Evolutionary conservation across 2,888 invertebrate species (phyloP), one percentile per base, ranked within the genome.

Genomic region (Pseudococcus jackbeardsleyi): DNA sequence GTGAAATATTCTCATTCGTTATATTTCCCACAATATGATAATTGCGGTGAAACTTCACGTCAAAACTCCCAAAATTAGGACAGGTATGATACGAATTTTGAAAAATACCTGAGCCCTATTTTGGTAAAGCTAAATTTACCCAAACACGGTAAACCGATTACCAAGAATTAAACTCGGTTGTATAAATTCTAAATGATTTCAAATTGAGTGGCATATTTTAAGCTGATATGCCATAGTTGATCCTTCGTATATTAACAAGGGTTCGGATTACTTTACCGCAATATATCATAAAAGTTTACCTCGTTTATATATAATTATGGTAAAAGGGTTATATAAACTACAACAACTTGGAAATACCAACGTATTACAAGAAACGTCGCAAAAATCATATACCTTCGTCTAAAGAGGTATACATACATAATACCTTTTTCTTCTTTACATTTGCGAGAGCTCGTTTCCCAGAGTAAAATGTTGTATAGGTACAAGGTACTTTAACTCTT

Each of bases 181-280:
- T 46, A 42, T 39, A 33, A 82, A 82, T 82, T 82, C 42, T 42
- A 82, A 82, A 82, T 82, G 46, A 82, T 82, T 82, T 82, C 79
- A 46, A 82, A 82, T 82, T 82, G 79, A 82, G 46, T 82, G 79
- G 79, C 79, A 46, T 82, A 82, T 82, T 82, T 42, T 46, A 82
- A 82, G 46, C 79, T 82, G n/a, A 82, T 82, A 82, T 82, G 79
- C 46, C 79, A 82, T 19, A 46, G 46, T 22, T 82, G 79, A 82
- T 82, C 42, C 42, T 46, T 82, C 79, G 46, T 19, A 82, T 82
- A 82, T 82, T 82, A 82, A 82, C 79, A 46, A 82, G 46, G 79
- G 79, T 82, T 46, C 79, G 79, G 33, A 33, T 82, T 33, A 26
- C 33, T 82, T 82, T 6, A 22, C 46, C 79, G 79, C 46, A 82